Conservation (phyloP, 2,113 vertebrate genomes). For the Spilogale gracilis region DNA sequence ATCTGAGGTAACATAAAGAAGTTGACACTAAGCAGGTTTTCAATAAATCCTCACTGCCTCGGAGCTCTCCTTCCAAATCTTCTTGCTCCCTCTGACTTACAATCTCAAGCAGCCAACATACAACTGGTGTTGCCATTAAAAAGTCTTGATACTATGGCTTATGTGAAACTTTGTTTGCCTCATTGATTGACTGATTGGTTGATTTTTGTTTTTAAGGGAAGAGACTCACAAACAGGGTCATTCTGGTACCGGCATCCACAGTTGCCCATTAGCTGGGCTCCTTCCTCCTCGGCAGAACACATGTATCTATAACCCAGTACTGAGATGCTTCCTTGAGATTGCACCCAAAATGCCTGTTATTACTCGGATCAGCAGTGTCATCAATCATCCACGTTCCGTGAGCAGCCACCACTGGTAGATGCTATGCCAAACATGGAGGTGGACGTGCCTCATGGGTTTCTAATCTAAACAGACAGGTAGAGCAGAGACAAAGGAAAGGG, state of each 20-base stretch:
- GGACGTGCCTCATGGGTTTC: not conserved
- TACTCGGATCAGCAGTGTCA: conserved; percentile 33
- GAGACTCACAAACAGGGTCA: not conserved
- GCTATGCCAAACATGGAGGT: not conserved
- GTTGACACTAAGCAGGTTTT: not conserved
- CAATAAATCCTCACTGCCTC: not conserved
- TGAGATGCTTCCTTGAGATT: not conserved
- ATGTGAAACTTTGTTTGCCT: not conserved
- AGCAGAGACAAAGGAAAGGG: conserved; percentile 38
- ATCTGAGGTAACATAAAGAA: not conserved
- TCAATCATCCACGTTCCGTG: conserved; percentile 33
- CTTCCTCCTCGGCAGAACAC: not conserved
- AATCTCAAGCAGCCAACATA: not conserved
- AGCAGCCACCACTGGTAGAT: not conserved
- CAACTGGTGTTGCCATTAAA: not conserved
- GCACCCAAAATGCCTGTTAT: not conserved
- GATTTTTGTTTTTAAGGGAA: conserved; percentile 37
- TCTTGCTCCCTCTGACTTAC: not conserved
- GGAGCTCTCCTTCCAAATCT: not conserved
- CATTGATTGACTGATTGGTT: not conserved
- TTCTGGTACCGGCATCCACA: not conserved
- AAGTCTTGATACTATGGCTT: not conserved
- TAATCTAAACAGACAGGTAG: conserved; percentile 60
- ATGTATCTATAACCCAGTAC: not conserved
- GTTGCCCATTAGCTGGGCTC: not conserved